Evolutionary conservation across 2,113 vertebrate species (phyloP).

Genomic region (Syrmaticus mikado): DNA sequence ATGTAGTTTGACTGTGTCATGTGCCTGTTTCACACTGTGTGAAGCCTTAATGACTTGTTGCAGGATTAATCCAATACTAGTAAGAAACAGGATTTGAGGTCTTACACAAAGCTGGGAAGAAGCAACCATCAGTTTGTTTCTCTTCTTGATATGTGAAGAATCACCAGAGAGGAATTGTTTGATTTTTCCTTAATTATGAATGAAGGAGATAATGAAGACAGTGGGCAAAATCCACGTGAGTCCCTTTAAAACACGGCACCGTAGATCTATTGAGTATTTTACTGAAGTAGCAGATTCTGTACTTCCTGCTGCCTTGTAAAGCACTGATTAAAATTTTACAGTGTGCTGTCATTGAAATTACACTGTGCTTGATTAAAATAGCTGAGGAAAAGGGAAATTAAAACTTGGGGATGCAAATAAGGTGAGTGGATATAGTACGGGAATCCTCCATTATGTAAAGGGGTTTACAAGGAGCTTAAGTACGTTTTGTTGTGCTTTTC

Average conservation of each 20-base stretch:
- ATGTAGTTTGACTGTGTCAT: slow-evolving; percentile 43
- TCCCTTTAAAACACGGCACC: neutral
- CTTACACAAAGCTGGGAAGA: slow-evolving; percentile 56
- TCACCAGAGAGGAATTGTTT: neutral
- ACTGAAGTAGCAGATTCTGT: neutral
- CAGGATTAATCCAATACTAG: slow-evolving; percentile 65
- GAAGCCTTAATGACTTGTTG: slow-evolving; percentile 62
- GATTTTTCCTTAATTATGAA: slow-evolving; percentile 58
- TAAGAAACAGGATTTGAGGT: slow-evolving; percentile 67
- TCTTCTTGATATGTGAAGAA: neutral
- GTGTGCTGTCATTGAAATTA: neutral
- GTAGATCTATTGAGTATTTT: neutral
- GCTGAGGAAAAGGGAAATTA: neutral
- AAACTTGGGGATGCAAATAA: neutral
- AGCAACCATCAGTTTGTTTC: slow-evolving; percentile 36
- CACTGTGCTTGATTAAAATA: neutral
- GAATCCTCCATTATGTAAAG: slow-evolving; percentile 34
- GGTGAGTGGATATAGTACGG: neutral
- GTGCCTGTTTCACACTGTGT: slow-evolving; percentile 36
- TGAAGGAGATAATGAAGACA: slow-evolving; percentile 60
- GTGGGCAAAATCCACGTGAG: slow-evolving; percentile 50
- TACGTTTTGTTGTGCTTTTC: neutral
- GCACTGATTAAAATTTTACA: neutral
- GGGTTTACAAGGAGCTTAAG: slow-evolving; percentile 18
- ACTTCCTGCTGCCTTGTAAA: neutral